Evolutionary conservation across 2,113 vertebrate genomes (phyloP).

Genomic region (Illadopsis cleaveri): DNA sequence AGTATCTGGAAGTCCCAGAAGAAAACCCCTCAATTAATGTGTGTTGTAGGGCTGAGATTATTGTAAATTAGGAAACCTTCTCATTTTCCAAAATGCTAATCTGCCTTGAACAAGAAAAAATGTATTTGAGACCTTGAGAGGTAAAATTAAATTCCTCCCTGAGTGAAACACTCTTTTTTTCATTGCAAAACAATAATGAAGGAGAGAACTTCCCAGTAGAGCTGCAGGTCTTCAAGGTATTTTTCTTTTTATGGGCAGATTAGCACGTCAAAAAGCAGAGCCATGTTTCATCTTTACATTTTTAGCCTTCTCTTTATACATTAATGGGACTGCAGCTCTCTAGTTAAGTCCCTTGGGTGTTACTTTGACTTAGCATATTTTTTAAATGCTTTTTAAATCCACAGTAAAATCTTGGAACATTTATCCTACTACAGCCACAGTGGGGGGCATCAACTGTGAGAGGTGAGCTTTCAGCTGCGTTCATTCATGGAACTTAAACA

Average conservation of each 20-base stretch:
- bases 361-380: background rate
- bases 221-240: background rate
- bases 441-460: background rate
- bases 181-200: background rate
- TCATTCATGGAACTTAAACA: background rate
- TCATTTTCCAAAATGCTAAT: background rate
- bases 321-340: background rate
- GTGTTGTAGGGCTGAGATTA: background rate
- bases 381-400: background rate
- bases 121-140: background rate
- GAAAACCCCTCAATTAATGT: background rate
- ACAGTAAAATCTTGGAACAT: background rate
- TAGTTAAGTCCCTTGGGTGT: background rate
- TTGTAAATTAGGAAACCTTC: background rate
- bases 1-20: background rate
- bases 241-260: conserved; percentile 25
- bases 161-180: background rate
- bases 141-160: background rate
- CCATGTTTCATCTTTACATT: background rate
- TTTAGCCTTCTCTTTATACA: background rate
- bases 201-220: background rate
- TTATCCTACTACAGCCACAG: background rate
- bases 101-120: background rate
- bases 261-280: background rate
- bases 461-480: background rate